Evolutionary conservation across 2,797 vertebrate species (phyloP).

Genomic region (Hippopotamyrus pictus): DNA sequence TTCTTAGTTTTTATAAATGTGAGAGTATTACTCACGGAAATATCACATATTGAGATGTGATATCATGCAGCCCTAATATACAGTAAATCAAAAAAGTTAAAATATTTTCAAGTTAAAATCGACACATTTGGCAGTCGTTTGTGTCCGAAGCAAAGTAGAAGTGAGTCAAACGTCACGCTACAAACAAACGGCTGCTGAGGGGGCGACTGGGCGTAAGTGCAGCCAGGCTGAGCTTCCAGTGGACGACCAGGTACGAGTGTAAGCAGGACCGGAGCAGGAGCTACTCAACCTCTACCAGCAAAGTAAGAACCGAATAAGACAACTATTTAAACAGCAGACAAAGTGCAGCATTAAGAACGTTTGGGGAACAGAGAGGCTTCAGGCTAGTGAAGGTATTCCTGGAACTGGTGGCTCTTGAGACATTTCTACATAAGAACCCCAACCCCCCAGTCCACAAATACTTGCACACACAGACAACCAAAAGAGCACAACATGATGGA

Average conservation of each 20-base stretch:
- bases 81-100: background rate
- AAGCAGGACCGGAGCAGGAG: background rate
- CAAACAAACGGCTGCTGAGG: background rate
- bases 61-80: background rate
- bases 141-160: background rate
- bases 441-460: background rate
- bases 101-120: background rate
- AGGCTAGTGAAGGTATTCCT: background rate
- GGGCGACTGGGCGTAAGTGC: background rate
- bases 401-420: background rate
- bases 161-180: background rate
- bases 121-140: background rate
- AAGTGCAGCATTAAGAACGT: background rate
- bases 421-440: background rate
- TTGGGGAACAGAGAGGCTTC: background rate
- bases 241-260: background rate
- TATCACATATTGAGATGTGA: background rate
- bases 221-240: background rate
- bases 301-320: background rate
- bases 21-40: background rate
- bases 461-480: background rate
- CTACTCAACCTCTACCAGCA: background rate
- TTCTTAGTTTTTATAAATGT: background rate
- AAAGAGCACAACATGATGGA: background rate
- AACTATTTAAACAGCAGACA: background rate